Evolutionary conservation across 2,888 invertebrate species (phyloP).

Genomic region (Brachycybe producta): DNA sequence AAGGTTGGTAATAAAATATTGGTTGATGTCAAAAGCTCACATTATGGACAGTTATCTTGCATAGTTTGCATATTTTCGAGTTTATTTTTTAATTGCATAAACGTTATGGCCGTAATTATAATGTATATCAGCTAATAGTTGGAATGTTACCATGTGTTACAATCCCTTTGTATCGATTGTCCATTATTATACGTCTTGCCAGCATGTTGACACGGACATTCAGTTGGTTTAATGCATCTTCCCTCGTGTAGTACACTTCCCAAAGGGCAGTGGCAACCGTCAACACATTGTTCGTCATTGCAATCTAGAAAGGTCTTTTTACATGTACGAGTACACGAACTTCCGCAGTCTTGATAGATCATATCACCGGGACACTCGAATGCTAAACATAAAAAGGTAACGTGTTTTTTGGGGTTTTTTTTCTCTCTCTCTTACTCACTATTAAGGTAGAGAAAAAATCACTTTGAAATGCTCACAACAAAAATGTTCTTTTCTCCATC

Average conservation of each 20-base stretch:
- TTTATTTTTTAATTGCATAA: too few species aligned
- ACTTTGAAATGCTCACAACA: conserved; percentile 61
- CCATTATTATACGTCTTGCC: conserved; percentile 60
- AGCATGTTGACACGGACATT: conserved; percentile 67
- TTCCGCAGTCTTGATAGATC: conserved; percentile 65
- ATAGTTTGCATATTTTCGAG: too few species aligned
- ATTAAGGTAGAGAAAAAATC: too few species aligned
- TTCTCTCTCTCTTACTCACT: too few species aligned
- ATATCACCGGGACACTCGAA: conserved; percentile 61
- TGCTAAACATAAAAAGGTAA: conserved; percentile 42
- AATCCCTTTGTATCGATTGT: conserved; percentile 56
- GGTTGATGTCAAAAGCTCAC: too few species aligned
- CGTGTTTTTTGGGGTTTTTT: neutral
- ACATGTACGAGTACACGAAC: conserved; percentile 57
- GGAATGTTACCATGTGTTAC: conserved; percentile 71
- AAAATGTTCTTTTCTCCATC: conserved; percentile 63
- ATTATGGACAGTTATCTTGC: too few species aligned
- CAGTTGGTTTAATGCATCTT: conserved; percentile 53
- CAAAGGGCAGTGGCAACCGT: conserved; percentile 77
- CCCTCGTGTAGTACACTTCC: conserved; percentile 60
- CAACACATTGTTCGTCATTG: conserved; percentile 50
- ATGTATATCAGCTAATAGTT: neutral
- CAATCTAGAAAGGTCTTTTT: conserved; percentile 38
- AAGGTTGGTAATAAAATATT: too few species aligned
- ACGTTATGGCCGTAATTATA: too few species aligned